These are phyloP conservation scores for Microctonus hyperodae DNA, from an alignment of 2,888 invertebrate species.

Conservation along the genomic window DNA sequence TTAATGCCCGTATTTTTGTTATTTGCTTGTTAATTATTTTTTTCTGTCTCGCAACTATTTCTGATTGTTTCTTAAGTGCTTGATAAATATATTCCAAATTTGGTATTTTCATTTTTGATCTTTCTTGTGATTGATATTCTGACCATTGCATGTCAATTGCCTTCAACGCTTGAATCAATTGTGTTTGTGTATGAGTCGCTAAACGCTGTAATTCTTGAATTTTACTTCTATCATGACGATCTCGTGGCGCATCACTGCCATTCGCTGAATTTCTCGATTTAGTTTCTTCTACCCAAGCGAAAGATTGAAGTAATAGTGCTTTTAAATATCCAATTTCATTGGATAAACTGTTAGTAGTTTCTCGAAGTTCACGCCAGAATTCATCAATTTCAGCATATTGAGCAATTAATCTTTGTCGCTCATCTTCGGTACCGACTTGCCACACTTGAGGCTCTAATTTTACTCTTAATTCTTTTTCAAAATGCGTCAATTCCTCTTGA, in stretches of 20 bases:
- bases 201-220: slow-evolving; percentile 75
- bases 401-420: slow-evolving; percentile 66
- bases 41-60: slow-evolving; percentile 70
- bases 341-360: slow-evolving; percentile 68
- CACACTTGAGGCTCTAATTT: slow-evolving; percentile 47
- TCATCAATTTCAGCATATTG: slow-evolving; percentile 67
- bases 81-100: slow-evolving; percentile 81
- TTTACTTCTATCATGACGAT: slow-evolving; percentile 73
- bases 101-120: slow-evolving; percentile 69
- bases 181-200: slow-evolving; percentile 77
- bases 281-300: slow-evolving; percentile 69
- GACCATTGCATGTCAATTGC: slow-evolving; percentile 82
- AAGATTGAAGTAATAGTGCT: slow-evolving; percentile 66
- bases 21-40: slow-evolving; percentile 44
- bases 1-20: slow-evolving; percentile 49
- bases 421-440: slow-evolving; percentile 68
- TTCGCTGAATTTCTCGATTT: slow-evolving; percentile 64
- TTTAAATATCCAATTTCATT: slow-evolving; percentile 69
- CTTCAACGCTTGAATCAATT: slow-evolving; percentile 75
- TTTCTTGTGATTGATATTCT: slow-evolving; percentile 57
- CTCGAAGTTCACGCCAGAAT: slow-evolving; percentile 70
- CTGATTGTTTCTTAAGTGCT: slow-evolving; percentile 77
- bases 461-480: slow-evolving; percentile 54
- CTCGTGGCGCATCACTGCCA: slow-evolving; percentile 44
- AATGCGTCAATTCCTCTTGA: slow-evolving; percentile 52